Conservation (phyloP, 2,113 vertebrate species). For the Phyllopteryx taeniolatus region DNA sequence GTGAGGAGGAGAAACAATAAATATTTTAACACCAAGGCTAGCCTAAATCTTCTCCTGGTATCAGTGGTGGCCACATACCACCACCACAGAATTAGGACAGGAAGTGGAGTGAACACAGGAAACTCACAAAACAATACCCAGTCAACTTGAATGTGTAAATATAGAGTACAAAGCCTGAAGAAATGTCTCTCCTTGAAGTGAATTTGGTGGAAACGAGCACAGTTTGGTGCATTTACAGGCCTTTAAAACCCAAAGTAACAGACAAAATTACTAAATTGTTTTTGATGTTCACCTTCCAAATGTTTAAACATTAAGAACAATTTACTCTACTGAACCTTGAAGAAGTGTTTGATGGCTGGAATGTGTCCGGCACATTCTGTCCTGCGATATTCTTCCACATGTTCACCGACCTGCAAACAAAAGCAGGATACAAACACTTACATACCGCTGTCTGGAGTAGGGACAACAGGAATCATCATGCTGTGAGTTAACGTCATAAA, state of each 20-base stretch:
- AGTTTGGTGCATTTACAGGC: background rate
- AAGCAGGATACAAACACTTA: constrained; percentile 52
- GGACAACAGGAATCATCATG: constrained; percentile 22
- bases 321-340: constrained; percentile 70
- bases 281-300: background rate
- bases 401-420: constrained; percentile 77
- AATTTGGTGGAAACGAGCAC: constrained; percentile 5
- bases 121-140: constrained; percentile 60
- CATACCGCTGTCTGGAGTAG: constrained; percentile 20
- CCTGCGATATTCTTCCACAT: constrained; percentile 70
- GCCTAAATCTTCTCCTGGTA: constrained; percentile 2
- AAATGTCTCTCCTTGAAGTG: background rate
- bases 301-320: background rate
- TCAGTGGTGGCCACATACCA: constrained; percentile 5
- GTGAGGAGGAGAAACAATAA: constrained; percentile 29
- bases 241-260: background rate
- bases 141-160: constrained; percentile 59
- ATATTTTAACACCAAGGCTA: constrained; percentile 22
- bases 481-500: background rate
- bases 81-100: constrained; percentile 38
- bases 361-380: constrained; percentile 75
- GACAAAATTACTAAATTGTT: background rate
- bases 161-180: constrained; percentile 39
- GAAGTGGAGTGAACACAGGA: constrained; percentile 63
- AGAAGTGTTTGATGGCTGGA: constrained; percentile 77